Evolutionary conservation across 1,140 invertebrate genomes (phyloP).

Genomic region (Drosophila saltans): DNA sequence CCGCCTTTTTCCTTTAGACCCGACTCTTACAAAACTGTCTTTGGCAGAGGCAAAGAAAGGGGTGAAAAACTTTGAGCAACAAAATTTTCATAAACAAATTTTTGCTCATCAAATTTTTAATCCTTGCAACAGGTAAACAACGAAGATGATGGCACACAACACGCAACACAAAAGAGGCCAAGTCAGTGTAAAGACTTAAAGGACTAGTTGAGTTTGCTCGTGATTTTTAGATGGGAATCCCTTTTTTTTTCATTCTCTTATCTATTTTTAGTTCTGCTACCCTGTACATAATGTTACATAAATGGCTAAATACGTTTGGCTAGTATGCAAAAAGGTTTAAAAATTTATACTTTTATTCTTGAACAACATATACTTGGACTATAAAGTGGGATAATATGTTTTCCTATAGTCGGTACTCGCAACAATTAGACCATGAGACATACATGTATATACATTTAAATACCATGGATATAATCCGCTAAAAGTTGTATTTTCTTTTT

Average conservation of each 20-base stretch:
- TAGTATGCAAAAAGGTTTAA: too few relatives aligned
- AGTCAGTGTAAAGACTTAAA: conserved; percentile 5
- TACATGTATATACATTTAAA: too few relatives aligned
- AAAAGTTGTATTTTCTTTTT: too few relatives aligned
- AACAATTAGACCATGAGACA: too few relatives aligned
- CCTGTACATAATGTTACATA: background rate
- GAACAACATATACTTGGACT: too few relatives aligned
- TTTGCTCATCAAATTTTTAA: conserved; percentile 33
- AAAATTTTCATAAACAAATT: conserved; percentile 15
- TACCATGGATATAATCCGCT: too few relatives aligned
- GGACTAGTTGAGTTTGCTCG: background rate
- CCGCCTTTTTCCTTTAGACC: conserved; percentile 33
- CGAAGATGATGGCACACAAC: background rate
- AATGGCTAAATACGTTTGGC: too few relatives aligned
- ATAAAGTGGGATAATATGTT: too few relatives aligned
- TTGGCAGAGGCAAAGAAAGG: conserved; percentile 41
- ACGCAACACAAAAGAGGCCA: conserved; percentile 4
- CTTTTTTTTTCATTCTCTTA: background rate
- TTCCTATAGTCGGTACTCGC: too few relatives aligned
- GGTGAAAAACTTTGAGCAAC: conserved; percentile 23
- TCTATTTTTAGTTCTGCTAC: background rate
- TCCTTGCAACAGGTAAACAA: conserved; percentile 41
- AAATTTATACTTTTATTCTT: too few relatives aligned
- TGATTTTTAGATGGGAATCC: background rate
- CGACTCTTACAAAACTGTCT: conserved; percentile 5